Evolutionary conservation across 1,140 invertebrate genomes (phyloP).

Genomic region (Aphaenogaster rudis): DNA sequence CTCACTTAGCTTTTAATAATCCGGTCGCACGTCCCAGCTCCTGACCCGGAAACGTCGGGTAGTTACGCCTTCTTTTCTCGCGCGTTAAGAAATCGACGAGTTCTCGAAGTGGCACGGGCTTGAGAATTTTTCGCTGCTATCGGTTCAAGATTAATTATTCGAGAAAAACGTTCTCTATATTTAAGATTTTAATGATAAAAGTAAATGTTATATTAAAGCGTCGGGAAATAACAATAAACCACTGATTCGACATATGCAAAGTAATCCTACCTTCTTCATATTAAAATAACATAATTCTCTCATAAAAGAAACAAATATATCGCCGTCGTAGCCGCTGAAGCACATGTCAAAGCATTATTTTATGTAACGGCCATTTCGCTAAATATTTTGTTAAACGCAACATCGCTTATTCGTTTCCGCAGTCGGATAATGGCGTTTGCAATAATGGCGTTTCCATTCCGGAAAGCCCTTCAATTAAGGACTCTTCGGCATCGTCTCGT

Average conservation of each 20-base stretch:
- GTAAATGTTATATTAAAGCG: background rate
- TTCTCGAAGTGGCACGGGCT: background rate
- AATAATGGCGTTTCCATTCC: slow-evolving; percentile 30
- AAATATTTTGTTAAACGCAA: slow-evolving; percentile 20
- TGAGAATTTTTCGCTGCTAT: slow-evolving; percentile 20
- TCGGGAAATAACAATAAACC: background rate
- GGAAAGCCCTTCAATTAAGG: slow-evolving; percentile 53
- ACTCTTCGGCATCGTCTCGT: slow-evolving; percentile 57
- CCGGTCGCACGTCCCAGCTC: slow-evolving; percentile 74
- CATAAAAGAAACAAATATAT: background rate
- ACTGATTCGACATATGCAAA: background rate
- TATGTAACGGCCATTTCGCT: background rate
- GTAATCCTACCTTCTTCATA: background rate
- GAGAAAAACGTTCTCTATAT: background rate
- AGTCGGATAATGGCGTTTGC: slow-evolving; percentile 22
- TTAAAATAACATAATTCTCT: background rate
- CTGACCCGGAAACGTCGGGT: slow-evolving; percentile 56
- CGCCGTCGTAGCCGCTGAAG: background rate
- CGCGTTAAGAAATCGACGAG: slow-evolving; percentile 40
- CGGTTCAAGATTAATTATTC: slow-evolving; percentile 39
- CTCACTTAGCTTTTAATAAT: slow-evolving; percentile 75
- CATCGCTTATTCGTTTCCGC: slow-evolving; percentile 9
- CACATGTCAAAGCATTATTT: background rate
- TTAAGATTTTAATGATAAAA: background rate
- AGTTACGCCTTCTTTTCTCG: slow-evolving; percentile 50